A percentile compares a stretch with the other conserved stretches of the same genome.
Evolutionary conservation across 2,113 vertebrate genomes (phyloP).

Genomic region (Trogon melanurus): DNA sequence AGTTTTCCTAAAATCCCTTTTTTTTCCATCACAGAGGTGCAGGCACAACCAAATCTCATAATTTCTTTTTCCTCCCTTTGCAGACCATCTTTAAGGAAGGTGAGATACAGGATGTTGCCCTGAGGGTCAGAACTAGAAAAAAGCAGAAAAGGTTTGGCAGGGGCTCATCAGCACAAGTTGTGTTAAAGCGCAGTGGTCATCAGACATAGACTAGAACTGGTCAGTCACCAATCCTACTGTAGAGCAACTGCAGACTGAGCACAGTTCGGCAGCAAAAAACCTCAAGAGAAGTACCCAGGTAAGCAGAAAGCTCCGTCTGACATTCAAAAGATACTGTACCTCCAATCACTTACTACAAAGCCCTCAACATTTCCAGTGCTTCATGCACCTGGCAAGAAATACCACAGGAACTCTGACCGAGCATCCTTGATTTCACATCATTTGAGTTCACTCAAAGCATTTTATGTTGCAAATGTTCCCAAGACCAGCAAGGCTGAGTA

Average conservation of each 20-base stretch:
- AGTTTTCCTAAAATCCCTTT: neutral
- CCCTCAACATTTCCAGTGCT: neutral
- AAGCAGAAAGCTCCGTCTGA: neutral
- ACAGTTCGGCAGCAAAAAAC: neutral
- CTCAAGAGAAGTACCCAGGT: neutral
- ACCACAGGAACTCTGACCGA: accelerated
- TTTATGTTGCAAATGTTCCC: neutral
- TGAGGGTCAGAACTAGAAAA: neutral
- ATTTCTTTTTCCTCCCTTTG: neutral
- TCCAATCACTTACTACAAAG: neutral
- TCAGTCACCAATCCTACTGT: neutral
- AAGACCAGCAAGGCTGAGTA: neutral
- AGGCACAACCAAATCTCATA: neutral
- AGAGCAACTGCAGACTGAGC: neutral
- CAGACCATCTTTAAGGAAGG: neutral
- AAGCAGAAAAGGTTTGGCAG: neutral
- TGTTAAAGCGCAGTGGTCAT: neutral
- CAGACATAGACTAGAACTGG: neutral
- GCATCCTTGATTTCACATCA: neutral
- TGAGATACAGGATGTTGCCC: neutral
- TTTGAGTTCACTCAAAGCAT: neutral
- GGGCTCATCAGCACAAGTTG: neutral
- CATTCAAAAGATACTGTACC: neutral
- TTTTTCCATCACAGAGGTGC: neutral
- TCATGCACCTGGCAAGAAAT: neutral